Conservation (phyloP, 2,888 invertebrate genomes). For the Coelinius sp. region DNA sequence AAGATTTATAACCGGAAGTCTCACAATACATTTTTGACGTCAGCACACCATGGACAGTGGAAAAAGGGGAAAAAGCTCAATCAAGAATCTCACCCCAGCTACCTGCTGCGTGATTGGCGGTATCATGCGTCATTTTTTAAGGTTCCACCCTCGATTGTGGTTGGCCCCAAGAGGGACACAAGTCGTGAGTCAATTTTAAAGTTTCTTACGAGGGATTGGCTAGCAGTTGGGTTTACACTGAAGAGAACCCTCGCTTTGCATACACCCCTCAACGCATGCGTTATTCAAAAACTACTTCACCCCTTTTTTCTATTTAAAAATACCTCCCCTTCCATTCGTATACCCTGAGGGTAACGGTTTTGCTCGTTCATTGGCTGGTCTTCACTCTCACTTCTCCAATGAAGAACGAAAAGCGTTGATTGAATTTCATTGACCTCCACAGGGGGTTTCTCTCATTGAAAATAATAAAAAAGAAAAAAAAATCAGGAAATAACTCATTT, state of each 20-base stretch:
- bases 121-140: conserved; percentile 64
- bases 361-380: conserved; percentile 3
- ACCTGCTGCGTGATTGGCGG: conserved; percentile 66
- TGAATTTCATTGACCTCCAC: not conserved
- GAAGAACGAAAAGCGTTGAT: not conserved
- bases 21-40: conserved; percentile 37
- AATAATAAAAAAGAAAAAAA: too few relatives aligned
- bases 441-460: not conserved
- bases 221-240: not conserved
- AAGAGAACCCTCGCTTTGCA: conserved; percentile 25
- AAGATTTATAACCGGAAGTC: conserved; percentile 41
- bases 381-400: not conserved
- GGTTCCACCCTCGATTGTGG: conserved; percentile 27
- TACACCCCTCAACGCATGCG: conserved; percentile 31
- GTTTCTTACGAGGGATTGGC: conserved; percentile 11
- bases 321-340: conserved; percentile 13
- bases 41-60: not conserved
- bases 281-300: conserved; percentile 34
- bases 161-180: conserved; percentile 21
- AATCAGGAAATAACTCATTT: too few relatives aligned
- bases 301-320: conserved; percentile 52
- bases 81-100: conserved; percentile 39
- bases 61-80: conserved; percentile 17
- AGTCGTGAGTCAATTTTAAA: conserved; percentile 33
- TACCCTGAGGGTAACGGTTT: not conserved